phyloP scores from a whole-genome alignment of 2,797 vertebrate genomes.

The Lagorchestes hirsutus region DNA sequence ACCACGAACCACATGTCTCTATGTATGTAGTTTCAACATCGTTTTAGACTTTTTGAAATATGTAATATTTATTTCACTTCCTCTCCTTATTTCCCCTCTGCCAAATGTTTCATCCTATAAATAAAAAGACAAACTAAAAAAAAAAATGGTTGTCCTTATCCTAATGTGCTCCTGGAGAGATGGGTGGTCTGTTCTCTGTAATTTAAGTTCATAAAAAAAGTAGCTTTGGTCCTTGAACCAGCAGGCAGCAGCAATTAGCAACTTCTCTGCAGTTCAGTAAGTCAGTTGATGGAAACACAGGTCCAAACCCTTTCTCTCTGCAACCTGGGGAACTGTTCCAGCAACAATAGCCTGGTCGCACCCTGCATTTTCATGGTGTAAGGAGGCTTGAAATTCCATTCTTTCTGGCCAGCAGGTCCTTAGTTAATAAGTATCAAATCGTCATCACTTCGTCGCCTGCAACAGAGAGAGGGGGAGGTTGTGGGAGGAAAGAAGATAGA shows the following conservation, averaged over 20 bases:
- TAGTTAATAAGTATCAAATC: conserved; percentile 84
- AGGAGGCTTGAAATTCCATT: conserved; percentile 20
- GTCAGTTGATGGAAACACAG: conserved; percentile 12
- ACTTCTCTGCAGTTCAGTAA: conserved; percentile 45
- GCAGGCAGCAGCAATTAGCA: conserved; percentile 47
- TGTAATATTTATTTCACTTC: neutral
- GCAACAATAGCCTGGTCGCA: neutral
- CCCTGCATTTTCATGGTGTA: neutral
- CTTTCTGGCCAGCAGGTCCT: conserved; percentile 51
- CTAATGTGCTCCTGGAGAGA: neutral
- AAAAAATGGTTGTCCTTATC: conserved; percentile 13
- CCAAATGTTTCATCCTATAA: conserved; percentile 28
- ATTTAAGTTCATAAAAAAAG: conserved; percentile 57
- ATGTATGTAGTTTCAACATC: neutral
- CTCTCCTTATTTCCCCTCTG: neutral
- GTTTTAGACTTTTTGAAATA: conserved; percentile 31
- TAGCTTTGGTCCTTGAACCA: conserved; percentile 55
- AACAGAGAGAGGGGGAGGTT: conserved; percentile 63
- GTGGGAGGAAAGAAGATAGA: conserved; percentile 14
- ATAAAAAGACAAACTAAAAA: conserved; percentile 4
- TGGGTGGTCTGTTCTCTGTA: conserved; percentile 36
- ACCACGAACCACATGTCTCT: conserved; percentile 35
- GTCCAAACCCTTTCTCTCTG: conserved; percentile 30
- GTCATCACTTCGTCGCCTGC: conserved; percentile 84
- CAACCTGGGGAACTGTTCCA: conserved; percentile 39